phyloP scores from a whole-genome alignment of 2,797 vertebrate species.

The Strix occidentalis region DNA sequence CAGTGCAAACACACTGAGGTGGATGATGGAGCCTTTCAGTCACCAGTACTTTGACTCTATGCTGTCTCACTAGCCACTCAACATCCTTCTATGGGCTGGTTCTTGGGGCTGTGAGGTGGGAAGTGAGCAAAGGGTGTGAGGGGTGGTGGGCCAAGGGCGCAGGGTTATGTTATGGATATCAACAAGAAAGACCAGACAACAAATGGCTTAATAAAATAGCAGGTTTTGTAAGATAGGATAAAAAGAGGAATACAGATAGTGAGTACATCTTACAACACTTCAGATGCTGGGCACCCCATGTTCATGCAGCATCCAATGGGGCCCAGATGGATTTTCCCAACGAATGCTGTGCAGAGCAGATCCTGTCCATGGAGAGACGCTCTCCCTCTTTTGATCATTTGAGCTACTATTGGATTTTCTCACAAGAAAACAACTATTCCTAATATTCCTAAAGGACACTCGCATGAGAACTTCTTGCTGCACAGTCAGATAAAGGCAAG shows the following conservation, averaged over 20 bases:
- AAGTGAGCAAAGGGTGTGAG: neutral
- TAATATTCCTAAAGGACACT: neutral
- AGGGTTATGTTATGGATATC: neutral
- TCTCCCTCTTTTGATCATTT: neutral
- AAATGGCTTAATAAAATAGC: neutral
- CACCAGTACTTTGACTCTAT: neutral
- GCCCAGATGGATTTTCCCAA: neutral
- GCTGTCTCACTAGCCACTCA: neutral
- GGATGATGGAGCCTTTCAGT: neutral
- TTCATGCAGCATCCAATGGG: neutral
- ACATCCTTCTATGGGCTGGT: neutral
- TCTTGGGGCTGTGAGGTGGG: neutral
- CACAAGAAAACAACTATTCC: neutral
- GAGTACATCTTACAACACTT: neutral
- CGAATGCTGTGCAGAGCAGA: neutral
- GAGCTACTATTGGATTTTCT: neutral
- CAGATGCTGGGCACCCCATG: neutral
- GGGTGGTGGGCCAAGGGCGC: rapidly evolving
- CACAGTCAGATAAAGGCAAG: neutral
- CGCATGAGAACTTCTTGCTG: neutral
- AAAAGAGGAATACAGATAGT: neutral
- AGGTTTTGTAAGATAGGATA: neutral
- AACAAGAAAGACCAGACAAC: neutral
- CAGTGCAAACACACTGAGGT: neutral
- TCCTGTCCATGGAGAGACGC: neutral